Base-by-base conservation (phyloP, 2,888 invertebrate species). In the Neoscelio sp. region DNA sequence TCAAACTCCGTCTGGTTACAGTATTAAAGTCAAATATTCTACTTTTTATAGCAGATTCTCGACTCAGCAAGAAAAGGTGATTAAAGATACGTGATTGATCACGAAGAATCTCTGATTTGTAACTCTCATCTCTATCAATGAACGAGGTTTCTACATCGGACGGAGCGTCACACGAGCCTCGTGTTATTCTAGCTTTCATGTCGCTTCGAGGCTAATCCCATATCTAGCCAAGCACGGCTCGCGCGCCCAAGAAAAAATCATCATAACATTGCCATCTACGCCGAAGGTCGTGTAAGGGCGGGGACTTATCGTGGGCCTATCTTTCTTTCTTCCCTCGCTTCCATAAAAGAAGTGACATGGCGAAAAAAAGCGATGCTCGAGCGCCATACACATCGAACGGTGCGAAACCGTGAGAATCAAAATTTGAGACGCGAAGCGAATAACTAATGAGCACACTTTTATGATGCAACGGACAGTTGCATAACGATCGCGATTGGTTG, bases 381-480 rank as follows among this genome's bases (percentile, higher is more conserved):
- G 3, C 2, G 10, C 3, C 50, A 1, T n/a, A 8, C 15, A 50
- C 65, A 15, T 40, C 48, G 62, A 50, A 71, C 33, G 52, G 52
- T 46, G 73, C 68, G 73, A 74, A 74, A 79, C 74, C 78, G 78
- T 79, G 78, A 79, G 78, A 79, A 79, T 74, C 60, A 70, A 79
- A 79, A 52, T 79, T 79, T 78, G 62, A 78, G 38, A 78, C 78
- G 50, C 56, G 68, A 3, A 5, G 54, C 50, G 70, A 75, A 74
- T 70, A 58, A 65, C 64, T 70, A 64, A 74, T 79, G 60, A 74
- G 74, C 17, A 10, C 12, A 42, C 67, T 58, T 65, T 64, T 68
- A 10, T 65, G 64, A 60, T 65, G 71, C 73, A 74, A 74, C 38
- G 17, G 3, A 8, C 35, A 15, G 35, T 78, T 78, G 74, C 78